Evolutionary conservation across 1,140 invertebrate species (phyloP).

Genomic region (Danaus melanippus): DNA sequence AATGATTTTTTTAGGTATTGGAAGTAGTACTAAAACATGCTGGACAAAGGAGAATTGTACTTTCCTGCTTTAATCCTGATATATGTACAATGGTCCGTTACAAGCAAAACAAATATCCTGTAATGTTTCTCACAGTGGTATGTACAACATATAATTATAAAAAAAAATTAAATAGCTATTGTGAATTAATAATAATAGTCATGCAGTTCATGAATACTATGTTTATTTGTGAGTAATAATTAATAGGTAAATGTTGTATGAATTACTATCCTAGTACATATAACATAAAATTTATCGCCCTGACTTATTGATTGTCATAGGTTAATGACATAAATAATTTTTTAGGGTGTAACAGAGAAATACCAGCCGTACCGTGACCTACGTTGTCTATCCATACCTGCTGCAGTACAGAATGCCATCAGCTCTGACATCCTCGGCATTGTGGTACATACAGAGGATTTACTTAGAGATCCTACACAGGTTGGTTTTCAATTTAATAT

Average conservation of each 20-base stretch:
- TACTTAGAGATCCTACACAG: conserved; percentile 86
- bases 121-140: conserved; percentile 88
- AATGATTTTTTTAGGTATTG: conserved; percentile 69
- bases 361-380: conserved; percentile 89
- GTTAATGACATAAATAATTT: conserved; percentile 5
- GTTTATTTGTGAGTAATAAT: background rate
- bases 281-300: too few species aligned
- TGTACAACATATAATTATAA: conserved; percentile 20
- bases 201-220: background rate
- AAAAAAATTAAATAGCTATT: too few species aligned
- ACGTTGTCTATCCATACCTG: conserved; percentile 84
- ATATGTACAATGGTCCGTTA: conserved; percentile 91
- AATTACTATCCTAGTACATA: too few species aligned
- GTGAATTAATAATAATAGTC: too few species aligned
- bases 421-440: conserved; percentile 88
- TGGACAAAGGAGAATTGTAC: conserved; percentile 85
- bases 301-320: background rate
- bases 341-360: conserved; percentile 82
- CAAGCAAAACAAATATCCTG: conserved; percentile 96
- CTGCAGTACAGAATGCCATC: conserved; percentile 86
- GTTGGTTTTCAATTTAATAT: conserved; percentile 29
- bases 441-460: conserved; percentile 92
- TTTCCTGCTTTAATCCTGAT: conserved; percentile 96
- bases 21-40: conserved; percentile 86
- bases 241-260: too few species aligned